These are phyloP conservation scores for Psittacus erithacus DNA, from an alignment of 2,113 vertebrate genomes.

Conservation along the genomic window DNA sequence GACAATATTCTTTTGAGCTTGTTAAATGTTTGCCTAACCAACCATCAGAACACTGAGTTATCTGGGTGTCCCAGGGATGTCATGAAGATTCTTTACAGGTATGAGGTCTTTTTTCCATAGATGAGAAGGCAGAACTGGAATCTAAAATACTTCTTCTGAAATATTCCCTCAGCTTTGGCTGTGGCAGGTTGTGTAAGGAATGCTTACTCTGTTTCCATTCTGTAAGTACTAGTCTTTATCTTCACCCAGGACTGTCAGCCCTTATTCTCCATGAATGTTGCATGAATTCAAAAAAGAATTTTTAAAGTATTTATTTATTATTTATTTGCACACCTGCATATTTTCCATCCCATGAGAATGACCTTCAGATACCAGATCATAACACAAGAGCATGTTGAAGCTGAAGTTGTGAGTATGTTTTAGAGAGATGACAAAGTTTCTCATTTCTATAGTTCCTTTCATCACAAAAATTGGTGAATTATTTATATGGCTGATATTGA, in stretches of 20 bases:
- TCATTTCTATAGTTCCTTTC: background rate
- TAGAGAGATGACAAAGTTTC: conserved; percentile 1
- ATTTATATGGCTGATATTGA: background rate
- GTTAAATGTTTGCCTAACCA: background rate
- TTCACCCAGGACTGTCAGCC: background rate
- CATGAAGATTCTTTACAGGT: background rate
- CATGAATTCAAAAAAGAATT: background rate
- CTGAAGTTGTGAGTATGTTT: background rate
- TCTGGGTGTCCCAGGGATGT: background rate
- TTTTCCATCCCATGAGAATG: background rate
- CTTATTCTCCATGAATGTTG: background rate
- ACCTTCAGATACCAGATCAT: background rate
- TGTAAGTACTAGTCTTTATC: background rate
- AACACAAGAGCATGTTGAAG: background rate
- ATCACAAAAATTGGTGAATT: background rate
- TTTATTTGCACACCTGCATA: background rate
- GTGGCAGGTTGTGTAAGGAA: background rate
- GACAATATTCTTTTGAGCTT: background rate
- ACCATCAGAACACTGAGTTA: background rate
- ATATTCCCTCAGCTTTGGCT: background rate
- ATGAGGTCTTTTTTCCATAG: background rate
- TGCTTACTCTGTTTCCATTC: background rate
- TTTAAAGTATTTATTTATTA: background rate
- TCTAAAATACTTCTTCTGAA: background rate
- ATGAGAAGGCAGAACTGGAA: background rate